Conservation (phyloP, 2,888 invertebrate genomes). For the Xylota segnis region DNA sequence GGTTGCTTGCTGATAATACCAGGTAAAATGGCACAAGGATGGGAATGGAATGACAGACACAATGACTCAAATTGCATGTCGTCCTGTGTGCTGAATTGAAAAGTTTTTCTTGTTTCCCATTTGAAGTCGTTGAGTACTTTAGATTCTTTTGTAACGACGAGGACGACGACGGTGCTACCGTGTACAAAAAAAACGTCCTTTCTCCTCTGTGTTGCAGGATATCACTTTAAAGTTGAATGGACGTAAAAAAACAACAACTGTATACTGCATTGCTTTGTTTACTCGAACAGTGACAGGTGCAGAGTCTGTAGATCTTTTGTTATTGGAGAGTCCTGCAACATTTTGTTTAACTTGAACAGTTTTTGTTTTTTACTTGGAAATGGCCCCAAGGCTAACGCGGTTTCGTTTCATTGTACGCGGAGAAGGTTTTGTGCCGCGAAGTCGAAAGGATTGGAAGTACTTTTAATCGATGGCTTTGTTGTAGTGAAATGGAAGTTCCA, state of each 20-base stretch:
- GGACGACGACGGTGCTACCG: background rate
- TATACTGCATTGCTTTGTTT: background rate
- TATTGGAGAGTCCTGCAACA: background rate
- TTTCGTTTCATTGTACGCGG: slow-evolving; percentile 4
- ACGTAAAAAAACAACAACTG: background rate
- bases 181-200: background rate
- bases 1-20: slow-evolving; percentile 1
- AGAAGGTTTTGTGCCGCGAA: background rate
- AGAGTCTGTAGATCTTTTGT: background rate
- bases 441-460: background rate
- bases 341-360: background rate
- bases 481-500: background rate
- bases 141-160: slow-evolving; percentile 19
- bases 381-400: background rate
- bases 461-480: slow-evolving; percentile 1
- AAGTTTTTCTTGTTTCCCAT: slow-evolving; percentile 29
- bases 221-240: slow-evolving; percentile 14
- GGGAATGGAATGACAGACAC: slow-evolving; percentile 48
- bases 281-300: slow-evolving; percentile 2
- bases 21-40: slow-evolving; percentile 13
- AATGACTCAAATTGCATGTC: slow-evolving; percentile 64
- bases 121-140: slow-evolving; percentile 18
- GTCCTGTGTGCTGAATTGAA: slow-evolving; percentile 43
- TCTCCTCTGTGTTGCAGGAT: slow-evolving; percentile 1
- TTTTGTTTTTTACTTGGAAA: background rate